Percentiles rank a stretch among this genome's conserved stretches.
phyloP scores from a whole-genome alignment of 2,797 vertebrate genomes.

The Tragelaphus oryx region DNA sequence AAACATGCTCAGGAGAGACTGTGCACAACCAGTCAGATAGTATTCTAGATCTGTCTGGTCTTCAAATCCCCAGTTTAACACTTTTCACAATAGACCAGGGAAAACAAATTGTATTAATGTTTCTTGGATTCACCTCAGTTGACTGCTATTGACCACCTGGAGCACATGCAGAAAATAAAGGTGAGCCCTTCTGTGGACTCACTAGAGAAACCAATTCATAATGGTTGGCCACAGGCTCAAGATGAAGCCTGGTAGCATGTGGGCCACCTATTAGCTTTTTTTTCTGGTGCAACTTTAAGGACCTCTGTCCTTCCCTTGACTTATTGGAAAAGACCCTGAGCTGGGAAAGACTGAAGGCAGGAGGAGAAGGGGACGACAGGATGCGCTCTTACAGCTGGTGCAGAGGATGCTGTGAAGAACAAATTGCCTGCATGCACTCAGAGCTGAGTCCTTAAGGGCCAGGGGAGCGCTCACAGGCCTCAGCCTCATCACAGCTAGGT shows the following conservation, averaged over 20 bases:
- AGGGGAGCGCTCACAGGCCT: not conserved
- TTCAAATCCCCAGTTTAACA: not conserved
- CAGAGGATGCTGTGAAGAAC: not conserved
- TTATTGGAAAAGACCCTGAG: not conserved
- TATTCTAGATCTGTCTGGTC: not conserved
- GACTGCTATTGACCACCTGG: not conserved
- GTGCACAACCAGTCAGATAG: not conserved
- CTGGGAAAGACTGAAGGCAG: not conserved
- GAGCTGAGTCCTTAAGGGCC: not conserved
- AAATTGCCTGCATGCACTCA: not conserved
- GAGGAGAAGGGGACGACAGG: not conserved
- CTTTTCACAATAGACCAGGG: not conserved
- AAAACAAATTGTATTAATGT: not conserved
- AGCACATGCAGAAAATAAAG: not conserved
- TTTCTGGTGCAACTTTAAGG: not conserved
- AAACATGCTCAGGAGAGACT: not conserved
- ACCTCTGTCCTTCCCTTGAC: not conserved
- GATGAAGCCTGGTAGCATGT: rapidly evolving
- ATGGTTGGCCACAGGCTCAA: rapidly evolving
- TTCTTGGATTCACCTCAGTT: not conserved
- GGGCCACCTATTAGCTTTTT: not conserved
- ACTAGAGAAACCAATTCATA: rapidly evolving
- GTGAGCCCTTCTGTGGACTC: not conserved
- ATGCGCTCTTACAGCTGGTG: not conserved
- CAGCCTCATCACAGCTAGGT: not conserved